Percentiles rank a stretch among this genome's conserved stretches.
Evolutionary conservation across 2,113 vertebrate species (phyloP).

Genomic region (Oryzias javanicus): DNA sequence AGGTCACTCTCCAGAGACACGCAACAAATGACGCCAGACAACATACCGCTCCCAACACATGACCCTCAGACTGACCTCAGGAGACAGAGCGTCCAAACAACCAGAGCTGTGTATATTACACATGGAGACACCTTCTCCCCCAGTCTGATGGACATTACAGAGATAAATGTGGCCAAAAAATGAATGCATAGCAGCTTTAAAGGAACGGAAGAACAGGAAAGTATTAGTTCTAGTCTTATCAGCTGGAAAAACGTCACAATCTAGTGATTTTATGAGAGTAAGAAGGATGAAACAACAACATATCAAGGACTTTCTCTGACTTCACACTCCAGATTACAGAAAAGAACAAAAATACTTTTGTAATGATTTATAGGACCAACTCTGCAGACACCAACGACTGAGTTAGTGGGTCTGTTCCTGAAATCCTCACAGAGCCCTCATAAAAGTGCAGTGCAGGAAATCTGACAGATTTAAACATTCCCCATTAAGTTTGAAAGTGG

Average conservation of each 20-base stretch:
- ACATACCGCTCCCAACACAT: slow-evolving; percentile 55
- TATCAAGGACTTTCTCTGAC: not conserved
- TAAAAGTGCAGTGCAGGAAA: slow-evolving; percentile 6
- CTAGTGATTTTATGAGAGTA: too few relatives aligned
- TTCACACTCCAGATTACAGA: not conserved
- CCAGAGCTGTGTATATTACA: slow-evolving; percentile 51
- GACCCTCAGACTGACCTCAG: slow-evolving; percentile 53
- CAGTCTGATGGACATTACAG: slow-evolving; percentile 35
- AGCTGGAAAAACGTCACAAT: too few relatives aligned
- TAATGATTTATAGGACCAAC: too few relatives aligned
- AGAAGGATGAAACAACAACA: too few relatives aligned
- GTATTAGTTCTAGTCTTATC: not conserved
- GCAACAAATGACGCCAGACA: slow-evolving; percentile 43
- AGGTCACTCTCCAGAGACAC: slow-evolving; percentile 12
- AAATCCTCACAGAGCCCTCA: not conserved
- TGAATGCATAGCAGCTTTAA: slow-evolving; percentile 14
- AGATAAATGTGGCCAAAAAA: slow-evolving; percentile 45
- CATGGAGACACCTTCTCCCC: slow-evolving; percentile 35
- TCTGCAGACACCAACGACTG: too few relatives aligned
- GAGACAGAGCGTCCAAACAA: slow-evolving; percentile 68
- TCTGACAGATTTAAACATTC: slow-evolving; percentile 16
- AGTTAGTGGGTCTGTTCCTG: too few relatives aligned
- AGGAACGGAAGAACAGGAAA: slow-evolving; percentile 5
- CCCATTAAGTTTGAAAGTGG: slow-evolving; percentile 21
- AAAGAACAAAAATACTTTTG: not conserved